Conservation (phyloP, 30 jellyfish, hydroid and myxozoan species). For the Pelagia noctiluca region DNA sequence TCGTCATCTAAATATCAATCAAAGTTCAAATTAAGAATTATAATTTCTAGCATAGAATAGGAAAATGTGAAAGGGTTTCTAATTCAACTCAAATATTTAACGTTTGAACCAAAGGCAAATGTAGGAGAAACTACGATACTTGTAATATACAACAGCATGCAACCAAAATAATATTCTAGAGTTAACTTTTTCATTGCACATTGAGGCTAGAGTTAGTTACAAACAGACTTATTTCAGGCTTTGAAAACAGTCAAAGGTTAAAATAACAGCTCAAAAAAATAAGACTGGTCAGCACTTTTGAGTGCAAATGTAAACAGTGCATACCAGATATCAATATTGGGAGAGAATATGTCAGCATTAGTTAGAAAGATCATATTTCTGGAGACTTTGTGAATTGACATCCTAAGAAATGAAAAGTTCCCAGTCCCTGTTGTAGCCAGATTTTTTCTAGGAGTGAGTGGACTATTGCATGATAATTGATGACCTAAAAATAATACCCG, state of each 20-base stretch:
- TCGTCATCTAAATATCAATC: background rate
- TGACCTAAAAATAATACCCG: constrained; percentile 10
- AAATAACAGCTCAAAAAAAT: too few species aligned
- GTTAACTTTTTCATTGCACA: too few species aligned
- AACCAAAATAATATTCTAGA: too few species aligned
- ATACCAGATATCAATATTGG: background rate
- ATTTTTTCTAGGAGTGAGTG: background rate
- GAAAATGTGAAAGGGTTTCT: too few species aligned
- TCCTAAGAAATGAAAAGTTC: background rate
- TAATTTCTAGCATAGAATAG: background rate
- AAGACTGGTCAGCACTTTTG: too few species aligned
- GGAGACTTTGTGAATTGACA: background rate
- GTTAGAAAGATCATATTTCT: background rate
- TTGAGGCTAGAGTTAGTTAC: too few species aligned
- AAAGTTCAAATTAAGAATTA: background rate
- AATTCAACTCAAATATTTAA: background rate
- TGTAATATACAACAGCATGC: background rate
- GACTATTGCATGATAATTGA: background rate
- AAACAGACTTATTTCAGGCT: too few species aligned
- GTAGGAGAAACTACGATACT: background rate
- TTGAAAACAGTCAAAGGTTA: too few species aligned
- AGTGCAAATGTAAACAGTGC: too few species aligned
- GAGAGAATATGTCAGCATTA: background rate
- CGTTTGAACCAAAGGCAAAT: background rate
- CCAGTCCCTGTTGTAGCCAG: background rate